Conservation (phyloP, 2,888 invertebrate species). For the Lysandra coridon region DNA sequence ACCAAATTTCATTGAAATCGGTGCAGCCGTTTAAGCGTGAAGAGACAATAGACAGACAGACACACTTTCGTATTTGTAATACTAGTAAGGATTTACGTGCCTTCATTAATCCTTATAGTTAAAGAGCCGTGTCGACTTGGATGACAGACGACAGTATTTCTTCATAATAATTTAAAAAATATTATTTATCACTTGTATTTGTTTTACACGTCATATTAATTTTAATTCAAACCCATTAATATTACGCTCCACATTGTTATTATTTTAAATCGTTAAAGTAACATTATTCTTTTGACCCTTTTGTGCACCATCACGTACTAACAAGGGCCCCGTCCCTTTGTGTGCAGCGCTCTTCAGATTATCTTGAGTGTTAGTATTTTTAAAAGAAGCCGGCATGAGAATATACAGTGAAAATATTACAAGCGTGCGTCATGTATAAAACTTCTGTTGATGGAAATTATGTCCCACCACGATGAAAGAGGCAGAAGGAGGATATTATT, state of each 20-base stretch:
- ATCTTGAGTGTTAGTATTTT: constrained; percentile 5
- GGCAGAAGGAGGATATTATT: no score
- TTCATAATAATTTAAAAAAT: no score
- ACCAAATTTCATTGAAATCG: no score
- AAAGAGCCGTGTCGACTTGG: no score
- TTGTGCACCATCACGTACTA: constrained; percentile 8
- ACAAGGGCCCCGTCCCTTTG: constrained; percentile 6
- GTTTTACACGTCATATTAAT: no score
- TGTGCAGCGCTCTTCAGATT: constrained; percentile 12
- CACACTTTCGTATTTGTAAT: no score
- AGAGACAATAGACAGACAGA: no score
- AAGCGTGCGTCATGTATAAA: neutral
- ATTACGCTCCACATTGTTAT: neutral
- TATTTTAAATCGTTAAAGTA: constrained; percentile 7
- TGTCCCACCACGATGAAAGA: neutral
- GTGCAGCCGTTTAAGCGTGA: no score
- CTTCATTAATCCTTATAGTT: no score
- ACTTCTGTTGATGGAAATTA: neutral
- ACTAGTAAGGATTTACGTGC: no score
- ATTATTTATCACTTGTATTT: no score
- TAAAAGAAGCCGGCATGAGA: constrained; percentile 9
- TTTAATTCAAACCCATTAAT: neutral
- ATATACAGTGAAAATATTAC: neutral
- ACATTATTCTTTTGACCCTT: constrained; percentile 12
- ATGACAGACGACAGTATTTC: no score